Percentiles rank a stretch among this genome's conserved stretches.
Evolutionary conservation across 2,888 invertebrate genomes (phyloP).

Genomic region (Ophion slaviceki): DNA sequence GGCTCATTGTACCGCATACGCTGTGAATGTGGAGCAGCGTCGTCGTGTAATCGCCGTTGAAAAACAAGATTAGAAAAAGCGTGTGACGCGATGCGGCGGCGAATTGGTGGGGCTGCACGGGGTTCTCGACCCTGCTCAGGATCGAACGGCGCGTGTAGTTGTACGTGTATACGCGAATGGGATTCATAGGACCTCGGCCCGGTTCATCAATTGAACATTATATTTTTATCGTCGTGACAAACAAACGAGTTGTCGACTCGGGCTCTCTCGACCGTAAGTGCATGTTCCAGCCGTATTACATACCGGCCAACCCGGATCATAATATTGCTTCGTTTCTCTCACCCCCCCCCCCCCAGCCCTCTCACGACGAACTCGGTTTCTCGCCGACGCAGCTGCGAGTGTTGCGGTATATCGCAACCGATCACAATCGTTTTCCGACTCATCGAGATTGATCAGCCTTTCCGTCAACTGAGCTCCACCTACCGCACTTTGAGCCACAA

Average conservation of each 20-base stretch:
- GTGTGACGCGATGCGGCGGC: conserved; percentile 34
- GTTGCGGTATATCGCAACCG: not conserved
- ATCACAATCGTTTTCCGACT: not conserved
- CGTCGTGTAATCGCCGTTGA: conserved; percentile 37
- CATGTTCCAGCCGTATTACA: conserved; percentile 31
- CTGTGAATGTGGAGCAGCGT: conserved; percentile 4
- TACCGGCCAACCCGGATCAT: conserved; percentile 34
- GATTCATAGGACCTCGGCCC: conserved; percentile 41
- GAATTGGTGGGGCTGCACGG: conserved; percentile 35
- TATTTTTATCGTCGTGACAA: conserved; percentile 62
- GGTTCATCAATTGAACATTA: conserved; percentile 60
- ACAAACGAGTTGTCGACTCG: conserved; percentile 48
- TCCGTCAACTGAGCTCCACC: not conserved
- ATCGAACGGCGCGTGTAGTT: conserved; percentile 47
- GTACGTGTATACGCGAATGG: conserved; percentile 19
- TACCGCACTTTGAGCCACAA: not conserved
- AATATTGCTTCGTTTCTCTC: conserved; percentile 43
- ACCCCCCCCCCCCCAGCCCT: not conserved
- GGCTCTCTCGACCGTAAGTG: conserved; percentile 27
- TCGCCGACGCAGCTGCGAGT: not conserved
- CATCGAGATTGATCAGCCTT: conserved; percentile 6
- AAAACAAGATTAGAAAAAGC: conserved; percentile 62
- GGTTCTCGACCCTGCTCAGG: conserved; percentile 56
- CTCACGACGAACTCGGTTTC: not conserved
- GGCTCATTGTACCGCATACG: conserved; percentile 30